Evolutionary conservation across 2,797 vertebrate genomes (phyloP).

Genomic region (Acrossocheilus wenchowensis): DNA sequence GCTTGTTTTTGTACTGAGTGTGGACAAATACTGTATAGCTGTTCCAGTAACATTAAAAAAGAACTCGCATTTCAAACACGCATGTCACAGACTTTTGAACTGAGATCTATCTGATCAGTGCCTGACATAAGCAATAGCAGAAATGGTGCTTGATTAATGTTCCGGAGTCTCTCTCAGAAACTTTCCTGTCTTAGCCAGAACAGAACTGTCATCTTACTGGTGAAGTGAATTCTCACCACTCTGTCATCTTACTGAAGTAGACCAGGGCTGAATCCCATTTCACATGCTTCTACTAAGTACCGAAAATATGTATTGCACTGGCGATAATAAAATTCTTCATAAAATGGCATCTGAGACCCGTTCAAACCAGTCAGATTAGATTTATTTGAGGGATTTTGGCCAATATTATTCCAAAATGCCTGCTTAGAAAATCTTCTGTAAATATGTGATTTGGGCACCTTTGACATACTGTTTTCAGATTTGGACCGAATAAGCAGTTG

Average conservation of each 20-base stretch:
- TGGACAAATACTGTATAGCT: neutral
- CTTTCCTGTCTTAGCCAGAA: neutral
- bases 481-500: neutral
- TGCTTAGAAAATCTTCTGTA: neutral
- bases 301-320: neutral
- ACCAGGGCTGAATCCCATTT: neutral
- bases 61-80: neutral
- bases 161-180: neutral
- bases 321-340: neutral
- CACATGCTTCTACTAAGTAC: neutral
- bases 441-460: neutral
- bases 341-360: neutral
- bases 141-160: slow-evolving; percentile 1
- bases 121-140: neutral
- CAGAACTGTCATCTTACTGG: neutral
- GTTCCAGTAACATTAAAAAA: neutral
- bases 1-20: neutral
- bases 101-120: neutral
- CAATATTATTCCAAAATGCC: neutral
- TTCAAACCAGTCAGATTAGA: neutral
- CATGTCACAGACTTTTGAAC: neutral
- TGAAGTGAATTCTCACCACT: neutral
- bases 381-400: neutral
- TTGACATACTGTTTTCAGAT: neutral
- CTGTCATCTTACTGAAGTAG: neutral